These are phyloP conservation scores for Monopis laevigella DNA, from an alignment of 2,888 invertebrate genomes.

Conservation along the genomic window DNA sequence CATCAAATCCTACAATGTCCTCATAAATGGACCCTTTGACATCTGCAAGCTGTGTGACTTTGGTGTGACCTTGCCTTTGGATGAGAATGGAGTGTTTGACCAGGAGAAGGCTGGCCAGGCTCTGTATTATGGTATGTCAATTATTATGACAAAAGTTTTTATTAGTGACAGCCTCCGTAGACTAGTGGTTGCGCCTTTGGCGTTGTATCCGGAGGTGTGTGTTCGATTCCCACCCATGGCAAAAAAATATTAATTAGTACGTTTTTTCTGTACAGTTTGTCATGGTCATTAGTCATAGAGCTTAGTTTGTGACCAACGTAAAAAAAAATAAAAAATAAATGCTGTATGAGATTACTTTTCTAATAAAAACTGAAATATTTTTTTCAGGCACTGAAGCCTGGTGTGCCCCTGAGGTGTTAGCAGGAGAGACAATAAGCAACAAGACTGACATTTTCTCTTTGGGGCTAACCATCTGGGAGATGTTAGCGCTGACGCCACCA, in stretches of 20 bases:
- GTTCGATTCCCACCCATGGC: too few relatives aligned
- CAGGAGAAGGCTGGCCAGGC: constrained; percentile 55
- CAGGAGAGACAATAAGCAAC: constrained; percentile 67
- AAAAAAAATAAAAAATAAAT: too few relatives aligned
- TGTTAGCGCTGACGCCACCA: constrained; percentile 77
- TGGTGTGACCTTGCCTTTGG: constrained; percentile 79
- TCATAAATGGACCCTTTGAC: constrained; percentile 79
- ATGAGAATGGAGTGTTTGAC: constrained; percentile 70
- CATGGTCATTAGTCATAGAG: too few relatives aligned
- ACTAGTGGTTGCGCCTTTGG: too few relatives aligned
- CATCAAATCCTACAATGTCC: constrained; percentile 83
- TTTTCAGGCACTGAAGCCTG: constrained; percentile 76
- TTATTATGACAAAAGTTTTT: too few relatives aligned
- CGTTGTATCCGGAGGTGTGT: too few relatives aligned
- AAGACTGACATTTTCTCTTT: constrained; percentile 85
- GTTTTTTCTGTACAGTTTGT: too few relatives aligned
- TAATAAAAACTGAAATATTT: too few relatives aligned
- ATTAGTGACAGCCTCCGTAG: too few relatives aligned
- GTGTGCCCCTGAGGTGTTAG: constrained; percentile 81
- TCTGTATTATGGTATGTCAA: constrained; percentile 69
- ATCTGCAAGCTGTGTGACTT: constrained; percentile 86
- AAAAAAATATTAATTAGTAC: too few relatives aligned
- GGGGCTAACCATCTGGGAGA: constrained; percentile 84
- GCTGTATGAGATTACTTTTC: too few relatives aligned
- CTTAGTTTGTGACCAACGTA: too few relatives aligned